Base-by-base conservation (phyloP, 2,888 invertebrate genomes). In the Muschampia plurimacula region DNA sequence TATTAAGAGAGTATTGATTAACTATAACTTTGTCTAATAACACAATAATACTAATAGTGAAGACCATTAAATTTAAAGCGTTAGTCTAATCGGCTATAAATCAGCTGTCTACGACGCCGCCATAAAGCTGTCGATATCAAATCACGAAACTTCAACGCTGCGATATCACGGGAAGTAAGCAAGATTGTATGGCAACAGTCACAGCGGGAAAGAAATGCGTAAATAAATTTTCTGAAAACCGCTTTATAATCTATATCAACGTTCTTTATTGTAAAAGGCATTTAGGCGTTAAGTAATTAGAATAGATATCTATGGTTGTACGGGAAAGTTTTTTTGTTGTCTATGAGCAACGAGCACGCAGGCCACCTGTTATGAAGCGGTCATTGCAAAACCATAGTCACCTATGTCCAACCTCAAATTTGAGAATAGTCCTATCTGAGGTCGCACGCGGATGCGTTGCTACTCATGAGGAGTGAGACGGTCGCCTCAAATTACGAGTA, bases 121-220 rank as follows among this genome's bases (percentile, higher is more conserved):
- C 67, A 76, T 81, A 78, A 79, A 81, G 77, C 78, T 77, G 77
- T 77, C 81, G 80, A 83, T 84, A 83, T 81, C 81, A 81, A 81
- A 83, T 82, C 80, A 78, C 77, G 75, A 80, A 83, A 82, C 73
- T 81, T 79, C 66, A 74, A 74, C 60, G 55, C 55, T 74, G 73
- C 74, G 72, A 67, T 74, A 80, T 73, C 75, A 74, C 77, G 73
- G 74, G 70, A 77, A 74, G 78, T 81, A 78, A 82, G 81, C 78
- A 75, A 70, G 73, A 70, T 69, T 59, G 59, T 68, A 52, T 57
- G 72, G 80, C 5, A 28, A 44, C 52, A 77, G 36, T 76, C 60
- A 32, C 7, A 73, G 77, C 76, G 77, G 55, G 28, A 1, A n/a
- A 22, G 36, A 60, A 15, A 32, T 9, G n/a, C 0, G 52, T 52